A percentile compares a stretch with the other conserved stretches of the same genome.
Conservation (phyloP, 2,888 invertebrate genomes). For the Crocallis elinguaria region DNA sequence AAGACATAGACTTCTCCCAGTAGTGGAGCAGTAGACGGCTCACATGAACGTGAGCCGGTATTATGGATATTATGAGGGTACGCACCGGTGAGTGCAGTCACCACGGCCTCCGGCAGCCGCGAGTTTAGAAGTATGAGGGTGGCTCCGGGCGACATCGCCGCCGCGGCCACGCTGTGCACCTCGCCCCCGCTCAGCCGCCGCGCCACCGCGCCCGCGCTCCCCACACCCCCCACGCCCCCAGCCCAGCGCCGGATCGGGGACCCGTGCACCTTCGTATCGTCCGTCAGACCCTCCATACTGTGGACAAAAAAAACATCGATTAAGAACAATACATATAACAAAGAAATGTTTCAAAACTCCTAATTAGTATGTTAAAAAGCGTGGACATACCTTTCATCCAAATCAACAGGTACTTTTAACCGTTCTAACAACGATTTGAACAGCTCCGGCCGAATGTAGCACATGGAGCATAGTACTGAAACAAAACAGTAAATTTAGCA, state of each 20-base stretch:
- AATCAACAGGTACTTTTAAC: conserved; percentile 86
- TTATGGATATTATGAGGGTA: not conserved
- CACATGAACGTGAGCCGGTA: too few relatives aligned
- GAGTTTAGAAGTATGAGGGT: conserved; percentile 91
- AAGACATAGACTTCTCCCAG: too few relatives aligned
- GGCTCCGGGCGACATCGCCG: conserved; percentile 92
- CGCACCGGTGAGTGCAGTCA: conserved; percentile 60
- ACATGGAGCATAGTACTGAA: conserved; percentile 91
- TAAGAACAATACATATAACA: too few relatives aligned
- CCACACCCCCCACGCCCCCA: conserved; percentile 17
- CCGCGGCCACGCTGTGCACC: conserved; percentile 90
- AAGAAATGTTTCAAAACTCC: too few relatives aligned
- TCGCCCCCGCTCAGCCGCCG: conserved; percentile 43
- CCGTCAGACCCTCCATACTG: conserved; percentile 87
- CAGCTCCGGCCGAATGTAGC: conserved; percentile 91
- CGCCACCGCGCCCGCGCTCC: conserved; percentile 30
- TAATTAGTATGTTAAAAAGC: too few relatives aligned
- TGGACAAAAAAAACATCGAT: not conserved
- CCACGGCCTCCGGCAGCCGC: conserved; percentile 84
- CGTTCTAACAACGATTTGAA: conserved; percentile 90
- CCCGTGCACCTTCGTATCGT: conserved; percentile 86
- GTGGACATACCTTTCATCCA: conserved; percentile 68
- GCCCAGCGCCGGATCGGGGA: conserved; percentile 26
- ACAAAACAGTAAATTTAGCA: conserved; percentile 32
- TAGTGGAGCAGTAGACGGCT: too few relatives aligned